These are phyloP conservation scores for Tachina grossa DNA, from an alignment of 2,888 invertebrate genomes.

Conservation along the genomic window DNA sequence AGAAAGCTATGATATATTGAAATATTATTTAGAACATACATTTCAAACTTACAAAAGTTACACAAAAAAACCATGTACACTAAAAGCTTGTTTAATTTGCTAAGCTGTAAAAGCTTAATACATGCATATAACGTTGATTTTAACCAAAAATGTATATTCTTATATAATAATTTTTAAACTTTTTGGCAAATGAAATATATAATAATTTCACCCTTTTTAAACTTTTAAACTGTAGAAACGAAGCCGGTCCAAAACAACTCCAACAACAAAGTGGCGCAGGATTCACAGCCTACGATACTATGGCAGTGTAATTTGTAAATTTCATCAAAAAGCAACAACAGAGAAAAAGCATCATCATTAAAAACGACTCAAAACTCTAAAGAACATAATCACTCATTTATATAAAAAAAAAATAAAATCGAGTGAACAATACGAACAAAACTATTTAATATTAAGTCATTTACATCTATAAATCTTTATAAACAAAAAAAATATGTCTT, in stretches of 20 bases:
- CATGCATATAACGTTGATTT: constrained; percentile 12
- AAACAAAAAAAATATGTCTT: constrained; percentile 13
- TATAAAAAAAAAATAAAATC: constrained; percentile 30
- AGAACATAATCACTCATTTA: constrained; percentile 71
- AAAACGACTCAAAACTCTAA: constrained; percentile 68
- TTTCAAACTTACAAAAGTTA: neutral
- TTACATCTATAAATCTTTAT: constrained; percentile 37
- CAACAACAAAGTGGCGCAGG: constrained; percentile 89
- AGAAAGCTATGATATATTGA: no score
- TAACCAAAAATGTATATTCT: constrained; percentile 12
- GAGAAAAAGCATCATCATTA: constrained; percentile 49
- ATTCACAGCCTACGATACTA: constrained; percentile 99
- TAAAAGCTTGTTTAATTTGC: constrained; percentile 65
- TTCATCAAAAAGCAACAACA: constrained; percentile 31
- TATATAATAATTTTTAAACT: neutral
- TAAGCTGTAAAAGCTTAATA: constrained; percentile 47
- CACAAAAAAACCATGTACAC: constrained; percentile 17
- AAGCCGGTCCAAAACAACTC: constrained; percentile 91
- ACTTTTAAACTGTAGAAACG: constrained; percentile 88
- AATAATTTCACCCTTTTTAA: constrained; percentile 25
- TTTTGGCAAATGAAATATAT: constrained; percentile 31
- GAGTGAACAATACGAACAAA: constrained; percentile 68
- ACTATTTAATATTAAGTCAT: constrained; percentile 65
- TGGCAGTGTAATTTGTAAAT: constrained; percentile 98
- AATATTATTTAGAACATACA: neutral